phyloP scores from a whole-genome alignment of 2,888 invertebrate species.

The Chrysodeixis includens region DNA sequence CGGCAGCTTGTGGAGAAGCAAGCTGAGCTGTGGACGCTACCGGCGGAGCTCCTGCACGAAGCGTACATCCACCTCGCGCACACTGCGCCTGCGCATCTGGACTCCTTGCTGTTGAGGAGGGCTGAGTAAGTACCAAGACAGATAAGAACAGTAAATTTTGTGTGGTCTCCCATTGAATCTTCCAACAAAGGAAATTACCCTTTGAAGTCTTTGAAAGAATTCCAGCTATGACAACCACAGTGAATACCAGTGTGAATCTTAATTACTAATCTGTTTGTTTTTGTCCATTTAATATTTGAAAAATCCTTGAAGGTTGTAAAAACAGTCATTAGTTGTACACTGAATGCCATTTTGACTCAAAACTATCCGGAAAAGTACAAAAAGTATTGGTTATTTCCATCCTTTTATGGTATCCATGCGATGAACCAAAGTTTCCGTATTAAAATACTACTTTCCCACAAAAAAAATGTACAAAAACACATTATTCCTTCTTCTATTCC shows the following conservation, averaged over 20 bases:
- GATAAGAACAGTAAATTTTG: no score
- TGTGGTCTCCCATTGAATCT: no score
- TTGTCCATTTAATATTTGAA: no score
- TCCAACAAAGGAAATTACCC: no score
- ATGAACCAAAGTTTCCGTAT: background rate
- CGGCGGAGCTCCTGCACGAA: conserved; percentile 95
- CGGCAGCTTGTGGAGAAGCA: conserved; percentile 91
- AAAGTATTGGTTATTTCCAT: background rate
- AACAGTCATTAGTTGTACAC: no score
- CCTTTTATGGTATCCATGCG: background rate
- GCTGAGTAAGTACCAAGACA: conserved; percentile 83
- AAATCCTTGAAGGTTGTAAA: no score
- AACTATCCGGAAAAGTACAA: background rate
- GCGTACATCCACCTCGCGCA: conserved; percentile 96
- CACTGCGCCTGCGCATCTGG: conserved; percentile 94
- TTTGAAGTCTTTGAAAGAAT: no score
- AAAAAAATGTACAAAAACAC: background rate
- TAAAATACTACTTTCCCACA: background rate
- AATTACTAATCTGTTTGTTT: no score
- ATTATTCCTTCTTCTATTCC: background rate
- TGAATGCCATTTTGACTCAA: background rate
- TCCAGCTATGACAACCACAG: no score
- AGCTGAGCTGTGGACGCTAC: conserved; percentile 91
- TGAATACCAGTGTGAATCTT: no score
- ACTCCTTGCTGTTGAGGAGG: conserved; percentile 89